These are phyloP conservation scores for Brotula barbata DNA, from an alignment of 2,797 vertebrate genomes.

Conservation along the genomic window DNA sequence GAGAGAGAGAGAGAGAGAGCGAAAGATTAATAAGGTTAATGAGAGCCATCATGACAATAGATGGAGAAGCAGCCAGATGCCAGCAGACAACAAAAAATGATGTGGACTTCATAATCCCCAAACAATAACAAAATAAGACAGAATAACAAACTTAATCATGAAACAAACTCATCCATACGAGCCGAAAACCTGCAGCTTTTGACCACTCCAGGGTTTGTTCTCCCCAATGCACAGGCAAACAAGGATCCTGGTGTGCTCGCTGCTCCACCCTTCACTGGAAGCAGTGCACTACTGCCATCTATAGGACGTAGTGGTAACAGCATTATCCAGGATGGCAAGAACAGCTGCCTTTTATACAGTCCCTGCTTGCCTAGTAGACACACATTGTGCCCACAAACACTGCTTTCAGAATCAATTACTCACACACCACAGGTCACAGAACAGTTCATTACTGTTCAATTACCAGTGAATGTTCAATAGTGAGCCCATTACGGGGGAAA, in stretches of 20 bases:
- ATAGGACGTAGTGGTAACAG: slow-evolving; percentile 37
- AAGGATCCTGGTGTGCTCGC: not conserved
- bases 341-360: slow-evolving; percentile 59
- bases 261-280: not conserved
- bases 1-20: not conserved
- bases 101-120: slow-evolving; percentile 31
- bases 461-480: slow-evolving; percentile 70
- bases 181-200: slow-evolving; percentile 41
- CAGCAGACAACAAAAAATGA: slow-evolving; percentile 25
- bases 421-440: slow-evolving; percentile 73
- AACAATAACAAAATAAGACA: slow-evolving; percentile 37
- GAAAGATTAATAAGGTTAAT: too few relatives aligned
- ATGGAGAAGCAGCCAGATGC: slow-evolving; percentile 23
- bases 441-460: slow-evolving; percentile 77
- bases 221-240: slow-evolving; percentile 14
- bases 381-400: slow-evolving; percentile 63
- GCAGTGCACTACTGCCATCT: slow-evolving; percentile 76
- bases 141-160: too few relatives aligned
- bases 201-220: slow-evolving; percentile 38
- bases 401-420: slow-evolving; percentile 74
- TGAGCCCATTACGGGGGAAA: slow-evolving; percentile 63
- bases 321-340: slow-evolving; percentile 29
- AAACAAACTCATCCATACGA: slow-evolving; percentile 47
- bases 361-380: slow-evolving; percentile 55
- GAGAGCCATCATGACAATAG: slow-evolving; percentile 10